phyloP scores from a whole-genome alignment of 2,888 invertebrate genomes.

The Acanthosepion lycidas region DNA sequence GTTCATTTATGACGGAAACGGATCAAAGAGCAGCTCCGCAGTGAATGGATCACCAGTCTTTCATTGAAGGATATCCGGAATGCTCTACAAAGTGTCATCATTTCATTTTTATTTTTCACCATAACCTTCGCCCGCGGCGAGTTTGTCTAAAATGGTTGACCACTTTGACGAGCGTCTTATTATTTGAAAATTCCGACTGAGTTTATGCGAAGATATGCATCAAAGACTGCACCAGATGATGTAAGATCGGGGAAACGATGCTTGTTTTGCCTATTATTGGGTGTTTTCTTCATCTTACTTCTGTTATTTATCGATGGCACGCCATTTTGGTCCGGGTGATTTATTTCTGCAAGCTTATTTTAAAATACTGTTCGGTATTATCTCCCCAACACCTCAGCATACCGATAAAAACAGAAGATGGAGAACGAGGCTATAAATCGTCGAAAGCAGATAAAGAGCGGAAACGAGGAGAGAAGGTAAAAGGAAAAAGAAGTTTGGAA shows the following conservation, averaged over 20 bases:
- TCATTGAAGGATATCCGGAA: background rate
- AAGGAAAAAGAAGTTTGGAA: no score
- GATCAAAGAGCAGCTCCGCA: background rate
- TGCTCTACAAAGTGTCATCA: background rate
- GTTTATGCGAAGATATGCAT: background rate
- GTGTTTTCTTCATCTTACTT: background rate
- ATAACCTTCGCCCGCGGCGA: background rate
- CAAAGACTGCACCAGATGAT: background rate
- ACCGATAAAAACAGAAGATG: background rate
- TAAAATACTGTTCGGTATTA: background rate
- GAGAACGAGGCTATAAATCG: no score
- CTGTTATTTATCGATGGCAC: background rate
- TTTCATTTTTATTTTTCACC: background rate
- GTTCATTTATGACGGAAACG: background rate
- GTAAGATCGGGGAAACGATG: background rate
- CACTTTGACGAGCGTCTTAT: background rate
- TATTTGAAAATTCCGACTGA: background rate
- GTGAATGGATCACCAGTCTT: background rate
- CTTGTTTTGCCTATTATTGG: background rate
- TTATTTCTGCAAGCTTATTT: background rate
- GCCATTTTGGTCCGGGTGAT: background rate
- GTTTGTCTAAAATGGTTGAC: background rate
- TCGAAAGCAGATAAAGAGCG: no score
- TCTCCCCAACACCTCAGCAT: background rate
- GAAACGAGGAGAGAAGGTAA: no score